A percentile compares a stretch with the other conserved stretches of the same genome.
These are phyloP conservation scores for Spongilla lacustris DNA, from an alignment of 37 sponge, comb jelly and placozoan species.

Conservation along the genomic window DNA sequence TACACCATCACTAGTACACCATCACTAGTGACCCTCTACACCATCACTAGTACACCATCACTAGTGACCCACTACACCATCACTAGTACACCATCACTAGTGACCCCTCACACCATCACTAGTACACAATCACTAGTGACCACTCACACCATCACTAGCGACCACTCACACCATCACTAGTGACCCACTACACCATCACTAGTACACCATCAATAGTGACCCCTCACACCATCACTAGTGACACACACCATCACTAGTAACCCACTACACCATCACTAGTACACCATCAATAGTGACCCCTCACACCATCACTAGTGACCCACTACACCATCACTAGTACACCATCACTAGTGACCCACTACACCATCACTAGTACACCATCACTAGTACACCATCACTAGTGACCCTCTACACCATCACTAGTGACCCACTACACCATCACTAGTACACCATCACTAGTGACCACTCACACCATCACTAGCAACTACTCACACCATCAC, in stretches of 20 bases:
- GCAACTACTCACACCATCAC: too few species aligned
- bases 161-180: too few species aligned
- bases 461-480: too few species aligned
- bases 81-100: not conserved
- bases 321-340: not conserved
- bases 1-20: too few species aligned
- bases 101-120: not conserved
- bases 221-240: not conserved
- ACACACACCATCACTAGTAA: not conserved
- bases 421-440: too few species aligned
- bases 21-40: too few species aligned
- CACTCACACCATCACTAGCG: not conserved
- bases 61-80: not conserved
- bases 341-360: not conserved
- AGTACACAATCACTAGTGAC: conserved; percentile 20
- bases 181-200: too few species aligned
- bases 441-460: too few species aligned
- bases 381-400: not conserved
- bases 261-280: too few species aligned
- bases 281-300: too few species aligned
- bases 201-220: not conserved
- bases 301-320: not conserved
- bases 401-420: conserved; percentile 25
- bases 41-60: not conserved
- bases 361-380: not conserved